These are phyloP conservation scores for Tethya wilhelma DNA, from an alignment of 37 sponge, comb jelly and placozoan species.

Conservation along the genomic window DNA sequence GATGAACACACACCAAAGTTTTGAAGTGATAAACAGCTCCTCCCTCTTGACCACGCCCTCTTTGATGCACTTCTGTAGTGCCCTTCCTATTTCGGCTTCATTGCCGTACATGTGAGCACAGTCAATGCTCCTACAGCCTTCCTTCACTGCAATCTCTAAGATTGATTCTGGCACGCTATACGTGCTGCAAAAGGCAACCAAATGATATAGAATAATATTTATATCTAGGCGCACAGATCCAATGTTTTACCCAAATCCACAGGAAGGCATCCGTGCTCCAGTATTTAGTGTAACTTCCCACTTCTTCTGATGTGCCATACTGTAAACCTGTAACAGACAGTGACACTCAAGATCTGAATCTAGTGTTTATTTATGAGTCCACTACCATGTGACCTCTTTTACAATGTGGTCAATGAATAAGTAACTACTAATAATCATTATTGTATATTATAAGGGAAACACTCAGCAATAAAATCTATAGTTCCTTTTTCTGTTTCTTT, in stretches of 20 bases:
- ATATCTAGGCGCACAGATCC: too few relatives aligned
- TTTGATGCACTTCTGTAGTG: conserved; percentile 72
- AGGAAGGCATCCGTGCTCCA: conserved; percentile 60
- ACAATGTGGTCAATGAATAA: too few relatives aligned
- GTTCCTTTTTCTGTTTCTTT: conserved; percentile 24
- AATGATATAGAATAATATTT: conserved; percentile 1
- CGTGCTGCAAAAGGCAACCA: conserved; percentile 56
- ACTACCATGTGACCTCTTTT: too few relatives aligned
- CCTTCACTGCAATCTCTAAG: conserved; percentile 58
- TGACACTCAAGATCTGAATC: too few relatives aligned
- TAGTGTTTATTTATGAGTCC: too few relatives aligned
- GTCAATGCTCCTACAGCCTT: conserved; percentile 83
- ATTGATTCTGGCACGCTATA: conserved; percentile 59
- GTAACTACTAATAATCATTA: too few relatives aligned
- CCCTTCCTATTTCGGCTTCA: conserved; percentile 84
- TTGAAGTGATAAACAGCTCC: conserved; percentile 80
- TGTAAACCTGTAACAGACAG: too few relatives aligned
- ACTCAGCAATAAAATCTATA: too few relatives aligned
- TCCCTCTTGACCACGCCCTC: conserved; percentile 80
- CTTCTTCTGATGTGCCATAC: too few relatives aligned
- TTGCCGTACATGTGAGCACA: conserved; percentile 83
- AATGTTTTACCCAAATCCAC: conserved; percentile 70
- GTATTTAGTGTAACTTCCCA: conserved; percentile 50
- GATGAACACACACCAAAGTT: conserved; percentile 73
- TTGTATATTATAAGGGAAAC: too few relatives aligned